phyloP scores from a whole-genome alignment of 2,113 vertebrate genomes.

The Platanista minor region DNA sequence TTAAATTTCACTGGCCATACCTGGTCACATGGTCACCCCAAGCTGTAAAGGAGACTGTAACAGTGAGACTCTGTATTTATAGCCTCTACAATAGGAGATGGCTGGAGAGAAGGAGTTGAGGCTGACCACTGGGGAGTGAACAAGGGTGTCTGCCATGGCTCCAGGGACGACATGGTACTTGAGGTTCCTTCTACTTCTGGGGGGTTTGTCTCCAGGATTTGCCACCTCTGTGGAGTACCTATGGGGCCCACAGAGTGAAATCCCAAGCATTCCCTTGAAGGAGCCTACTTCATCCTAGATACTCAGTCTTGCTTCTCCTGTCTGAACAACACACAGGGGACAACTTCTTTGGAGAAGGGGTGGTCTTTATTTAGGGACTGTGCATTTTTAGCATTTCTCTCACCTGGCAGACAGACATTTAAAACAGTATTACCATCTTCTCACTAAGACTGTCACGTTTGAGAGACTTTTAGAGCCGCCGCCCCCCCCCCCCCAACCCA shows the following conservation, averaged over 20 bases:
- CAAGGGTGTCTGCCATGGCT: neutral
- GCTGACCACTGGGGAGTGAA: neutral
- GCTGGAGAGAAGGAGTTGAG: neutral
- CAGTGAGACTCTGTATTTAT: neutral
- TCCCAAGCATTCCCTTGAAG: neutral
- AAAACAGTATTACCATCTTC: neutral
- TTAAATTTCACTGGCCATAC: neutral
- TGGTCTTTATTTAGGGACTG: neutral
- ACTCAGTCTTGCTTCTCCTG: neutral
- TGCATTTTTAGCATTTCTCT: neutral
- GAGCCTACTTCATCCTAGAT: neutral
- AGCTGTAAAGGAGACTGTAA: neutral
- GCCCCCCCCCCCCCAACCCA: no score
- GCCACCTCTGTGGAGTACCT: neutral
- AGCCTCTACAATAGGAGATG: neutral
- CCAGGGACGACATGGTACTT: rapidly evolving
- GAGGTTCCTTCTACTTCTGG: neutral
- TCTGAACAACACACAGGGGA: neutral
- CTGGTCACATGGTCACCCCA: neutral
- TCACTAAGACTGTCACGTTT: neutral
- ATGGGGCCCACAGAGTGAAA: neutral
- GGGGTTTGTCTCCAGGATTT: neutral
- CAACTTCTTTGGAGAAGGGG: neutral
- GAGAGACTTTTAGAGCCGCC: neutral
- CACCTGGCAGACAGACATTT: neutral